These are phyloP conservation scores for Heliothis virescens DNA, from an alignment of 1,140 invertebrate species.

Conservation along the genomic window DNA sequence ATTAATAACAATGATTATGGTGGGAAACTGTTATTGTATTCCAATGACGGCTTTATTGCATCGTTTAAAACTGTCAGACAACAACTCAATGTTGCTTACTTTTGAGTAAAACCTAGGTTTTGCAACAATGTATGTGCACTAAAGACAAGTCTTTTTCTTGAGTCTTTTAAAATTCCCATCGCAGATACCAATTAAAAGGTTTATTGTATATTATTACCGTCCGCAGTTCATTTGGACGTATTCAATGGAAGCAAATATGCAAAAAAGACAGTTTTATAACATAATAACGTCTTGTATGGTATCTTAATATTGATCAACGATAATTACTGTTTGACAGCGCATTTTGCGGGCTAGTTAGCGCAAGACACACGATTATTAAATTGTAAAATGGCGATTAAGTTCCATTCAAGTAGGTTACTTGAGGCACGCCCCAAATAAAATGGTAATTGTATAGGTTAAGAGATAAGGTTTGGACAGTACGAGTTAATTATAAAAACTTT, in stretches of 20 bases:
- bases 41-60: conserved; percentile 40
- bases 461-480: conserved; percentile 14
- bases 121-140: conserved; percentile 18
- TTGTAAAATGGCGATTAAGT: conserved; percentile 21
- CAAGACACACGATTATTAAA: conserved; percentile 16
- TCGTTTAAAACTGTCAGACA: conserved; percentile 39
- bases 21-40: conserved; percentile 34
- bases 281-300: conserved; percentile 12
- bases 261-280: conserved; percentile 18
- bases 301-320: conserved; percentile 38
- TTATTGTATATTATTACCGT: conserved; percentile 27
- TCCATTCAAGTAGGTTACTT: conserved; percentile 7
- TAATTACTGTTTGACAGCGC: conserved; percentile 9
- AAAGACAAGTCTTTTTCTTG: conserved; percentile 6
- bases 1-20: background rate
- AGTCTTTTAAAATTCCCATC: conserved; percentile 34
- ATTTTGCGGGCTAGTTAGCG: conserved; percentile 13
- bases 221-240: conserved; percentile 11
- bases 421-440: conserved; percentile 29
- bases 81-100: conserved; percentile 22
- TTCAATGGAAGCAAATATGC: conserved; percentile 8
- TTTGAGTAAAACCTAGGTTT: background rate
- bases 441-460: conserved; percentile 14
- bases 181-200: conserved; percentile 36
- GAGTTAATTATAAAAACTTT: conserved; percentile 17